Evolutionary conservation across 2,888 invertebrate genomes (phyloP).

Genomic region (Cylindroiulus punctatus): DNA sequence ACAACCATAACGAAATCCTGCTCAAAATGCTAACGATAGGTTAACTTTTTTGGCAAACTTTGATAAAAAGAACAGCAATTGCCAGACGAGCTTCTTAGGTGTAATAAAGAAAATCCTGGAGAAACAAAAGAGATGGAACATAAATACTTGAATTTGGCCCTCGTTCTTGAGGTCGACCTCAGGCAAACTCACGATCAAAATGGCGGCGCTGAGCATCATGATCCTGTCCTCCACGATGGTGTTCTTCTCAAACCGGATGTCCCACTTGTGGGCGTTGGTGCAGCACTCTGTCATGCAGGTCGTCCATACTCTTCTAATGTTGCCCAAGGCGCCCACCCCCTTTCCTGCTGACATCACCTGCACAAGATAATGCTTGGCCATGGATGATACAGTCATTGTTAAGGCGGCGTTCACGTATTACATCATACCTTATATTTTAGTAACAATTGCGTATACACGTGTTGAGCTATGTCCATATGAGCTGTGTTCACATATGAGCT

Average conservation of each 20-base stretch:
- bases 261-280: neutral
- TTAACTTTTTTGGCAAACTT: neutral
- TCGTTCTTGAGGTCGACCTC: neutral
- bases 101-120: slow-evolving; percentile 6
- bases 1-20: neutral
- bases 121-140: neutral
- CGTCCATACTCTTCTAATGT: neutral
- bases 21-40: neutral
- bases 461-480: too few species aligned
- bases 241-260: neutral
- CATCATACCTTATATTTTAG: too few species aligned
- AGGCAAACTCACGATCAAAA: neutral
- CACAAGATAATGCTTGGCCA: neutral
- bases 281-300: neutral
- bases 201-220: neutral
- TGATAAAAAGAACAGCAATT: neutral
- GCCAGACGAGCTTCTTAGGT: neutral
- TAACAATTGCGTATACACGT: too few species aligned
- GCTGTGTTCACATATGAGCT: too few species aligned
- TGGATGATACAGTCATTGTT: too few species aligned
- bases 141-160: too few species aligned
- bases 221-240: neutral
- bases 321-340: neutral
- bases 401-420: too few species aligned
- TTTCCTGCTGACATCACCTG: neutral